Percentiles rank a stretch among this genome's conserved stretches.
Evolutionary conservation across 2,797 vertebrate species (phyloP).

Genomic region (Pempheris klunzingeri): DNA sequence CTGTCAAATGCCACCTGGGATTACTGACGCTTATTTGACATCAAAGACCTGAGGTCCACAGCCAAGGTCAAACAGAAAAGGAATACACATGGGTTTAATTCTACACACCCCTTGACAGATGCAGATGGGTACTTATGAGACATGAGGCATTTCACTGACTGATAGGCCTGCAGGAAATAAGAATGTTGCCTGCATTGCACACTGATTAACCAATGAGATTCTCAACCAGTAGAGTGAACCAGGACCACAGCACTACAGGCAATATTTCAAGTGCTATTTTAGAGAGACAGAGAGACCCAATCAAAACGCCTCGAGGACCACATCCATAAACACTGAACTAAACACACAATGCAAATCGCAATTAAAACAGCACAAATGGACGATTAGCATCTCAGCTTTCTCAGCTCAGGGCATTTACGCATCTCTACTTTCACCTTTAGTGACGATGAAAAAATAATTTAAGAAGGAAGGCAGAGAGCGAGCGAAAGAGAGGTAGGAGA

Average conservation of each 20-base stretch:
- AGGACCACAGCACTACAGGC: slow-evolving; percentile 52
- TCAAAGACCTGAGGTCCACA: slow-evolving; percentile 81
- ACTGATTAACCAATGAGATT: slow-evolving; percentile 79
- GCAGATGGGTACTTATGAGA: slow-evolving; percentile 83
- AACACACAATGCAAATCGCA: slow-evolving; percentile 49
- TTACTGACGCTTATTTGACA: slow-evolving; percentile 82
- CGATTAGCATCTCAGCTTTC: slow-evolving; percentile 43
- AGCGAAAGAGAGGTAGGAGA: slow-evolving; percentile 40
- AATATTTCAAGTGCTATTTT: slow-evolving; percentile 63
- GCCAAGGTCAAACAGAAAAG: slow-evolving; percentile 84
- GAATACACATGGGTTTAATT: slow-evolving; percentile 82
- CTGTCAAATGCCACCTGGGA: slow-evolving; percentile 80
- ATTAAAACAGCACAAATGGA: slow-evolving; percentile 59
- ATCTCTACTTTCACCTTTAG: slow-evolving; percentile 36
- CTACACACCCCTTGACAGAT: slow-evolving; percentile 82
- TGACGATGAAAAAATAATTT: slow-evolving; percentile 23
- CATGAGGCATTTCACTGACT: slow-evolving; percentile 81
- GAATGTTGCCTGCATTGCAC: slow-evolving; percentile 63
- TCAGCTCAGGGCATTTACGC: slow-evolving; percentile 22
- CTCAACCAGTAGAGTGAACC: slow-evolving; percentile 61
- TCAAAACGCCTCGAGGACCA: slow-evolving; percentile 51
- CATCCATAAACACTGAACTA: slow-evolving; percentile 54
- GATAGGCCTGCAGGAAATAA: slow-evolving; percentile 78
- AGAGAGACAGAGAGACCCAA: slow-evolving; percentile 50
- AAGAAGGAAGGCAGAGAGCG: slow-evolving; percentile 37